Evolutionary conservation across 2,113 vertebrate species (phyloP), one percentile per base, ranked within the genome.

Genomic region (Genyomyrus donnyi): DNA sequence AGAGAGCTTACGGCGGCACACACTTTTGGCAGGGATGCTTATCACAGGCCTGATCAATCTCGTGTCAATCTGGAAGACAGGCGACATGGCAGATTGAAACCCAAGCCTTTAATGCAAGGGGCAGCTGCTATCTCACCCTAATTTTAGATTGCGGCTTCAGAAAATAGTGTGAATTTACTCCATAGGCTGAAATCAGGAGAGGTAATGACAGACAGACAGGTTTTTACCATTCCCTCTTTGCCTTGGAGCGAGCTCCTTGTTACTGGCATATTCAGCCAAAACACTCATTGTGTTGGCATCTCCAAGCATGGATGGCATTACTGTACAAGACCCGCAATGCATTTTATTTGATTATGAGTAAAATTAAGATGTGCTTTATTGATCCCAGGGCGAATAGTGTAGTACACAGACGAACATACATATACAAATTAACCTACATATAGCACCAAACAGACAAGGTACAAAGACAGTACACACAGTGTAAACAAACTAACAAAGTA

Each of bases 131-230:
- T 56, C 50, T 56, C 50, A 5, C 17, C 85, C n/a, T 35, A 87
- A 83, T 48, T 87, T 88, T 62, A 52, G 27, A 49, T 83, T 53
- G 1, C 13, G 17, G 39, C 85, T 88, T 24, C 70, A 58, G 52
- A 45, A 35, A 87, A 89, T 24, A 50, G 9, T 13, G 88, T 46
- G 77, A 74, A 7, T 56, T 83, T 89, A 84, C 85, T 90, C 85
- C 85, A 87, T 49, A 92, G 58, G 53, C 50, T 24, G 39, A 58
- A 31, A 50, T 87, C n/a, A 74, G 27, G 10, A 85, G 15, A 50
- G 45, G 89, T 62, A 86, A 56, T 70, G 89, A 66, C 84, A 49
- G 56, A 66, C 19, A 87, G 84, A 39, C 10, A 74, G n/a, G 58
- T 46, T 45, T 70, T 39, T 91, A 31, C 74, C 49, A 21, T 80